Conservation (phyloP, 2,888 invertebrate species). For the Hemicrepidius hirtus region DNA sequence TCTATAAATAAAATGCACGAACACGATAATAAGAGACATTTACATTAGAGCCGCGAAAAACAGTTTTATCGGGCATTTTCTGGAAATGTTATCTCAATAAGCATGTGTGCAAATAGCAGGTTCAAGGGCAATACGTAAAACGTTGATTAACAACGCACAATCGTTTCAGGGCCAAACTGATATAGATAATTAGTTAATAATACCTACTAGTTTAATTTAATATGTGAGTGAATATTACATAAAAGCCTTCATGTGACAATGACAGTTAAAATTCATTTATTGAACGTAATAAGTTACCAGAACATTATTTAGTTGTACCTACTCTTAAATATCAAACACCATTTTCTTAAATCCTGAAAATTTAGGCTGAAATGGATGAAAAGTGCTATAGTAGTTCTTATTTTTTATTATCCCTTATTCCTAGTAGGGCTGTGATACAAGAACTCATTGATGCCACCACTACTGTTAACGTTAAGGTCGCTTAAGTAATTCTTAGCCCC, state of each 20-base stretch:
- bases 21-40: constrained; percentile 30
- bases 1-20: constrained; percentile 45
- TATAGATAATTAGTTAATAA: constrained; percentile 69
- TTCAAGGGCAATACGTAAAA: constrained; percentile 50
- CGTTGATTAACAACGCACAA: constrained; percentile 58
- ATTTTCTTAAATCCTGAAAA: too few species aligned
- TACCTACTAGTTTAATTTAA: constrained; percentile 65
- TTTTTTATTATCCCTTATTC: too few species aligned
- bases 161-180: constrained; percentile 69
- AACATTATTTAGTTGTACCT: constrained; percentile 14
- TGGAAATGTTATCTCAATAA: constrained; percentile 36
- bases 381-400: too few species aligned
- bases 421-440: too few species aligned
- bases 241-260: constrained; percentile 55
- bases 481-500: too few species aligned
- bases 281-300: constrained; percentile 38
- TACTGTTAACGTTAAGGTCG: too few species aligned
- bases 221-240: constrained; percentile 64
- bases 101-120: constrained; percentile 50
- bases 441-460: too few species aligned
- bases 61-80: constrained; percentile 42
- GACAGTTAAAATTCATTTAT: constrained; percentile 38
- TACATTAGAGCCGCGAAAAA: constrained; percentile 32
- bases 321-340: too few species aligned
- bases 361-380: too few species aligned